phyloP scores from a whole-genome alignment of 2,797 vertebrate species.

The Falco concolor region DNA sequence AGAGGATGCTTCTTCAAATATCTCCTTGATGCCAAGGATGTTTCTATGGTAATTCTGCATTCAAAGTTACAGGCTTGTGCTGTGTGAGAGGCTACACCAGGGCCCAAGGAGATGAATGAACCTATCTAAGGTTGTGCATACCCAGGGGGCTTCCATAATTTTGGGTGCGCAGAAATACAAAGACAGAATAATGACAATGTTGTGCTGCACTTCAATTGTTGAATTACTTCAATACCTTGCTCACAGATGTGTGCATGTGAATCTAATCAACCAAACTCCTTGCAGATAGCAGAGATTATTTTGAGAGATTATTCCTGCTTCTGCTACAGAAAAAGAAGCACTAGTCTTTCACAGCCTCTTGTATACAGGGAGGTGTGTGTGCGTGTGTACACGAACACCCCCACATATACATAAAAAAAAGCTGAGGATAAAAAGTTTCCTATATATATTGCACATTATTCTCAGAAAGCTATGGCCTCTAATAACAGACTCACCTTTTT shows the following conservation, averaged over 20 bases:
- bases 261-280: conserved; percentile 43
- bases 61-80: neutral
- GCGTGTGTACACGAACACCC: rapidly evolving
- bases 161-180: neutral
- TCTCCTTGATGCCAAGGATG: conserved; percentile 34
- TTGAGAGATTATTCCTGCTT: neutral
- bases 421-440: neutral
- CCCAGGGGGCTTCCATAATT: conserved; percentile 39
- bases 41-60: conserved; percentile 41
- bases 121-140: conserved; percentile 11
- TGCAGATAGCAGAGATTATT: neutral
- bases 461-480: neutral
- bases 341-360: neutral
- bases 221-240: conserved; percentile 53
- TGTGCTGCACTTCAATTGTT: conserved; percentile 34
- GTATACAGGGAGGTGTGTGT: neutral
- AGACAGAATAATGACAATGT: conserved; percentile 16
- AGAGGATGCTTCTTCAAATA: conserved; percentile 11
- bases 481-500: neutral
- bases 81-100: neutral
- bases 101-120: conserved; percentile 43
- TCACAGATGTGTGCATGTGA: conserved; percentile 32
- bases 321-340: neutral
- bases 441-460: neutral
- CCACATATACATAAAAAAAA: neutral